Evolutionary conservation across 2,113 vertebrate genomes (phyloP), one percentile per base, ranked within the genome.

Genomic region (Nycticebus coucang): DNA sequence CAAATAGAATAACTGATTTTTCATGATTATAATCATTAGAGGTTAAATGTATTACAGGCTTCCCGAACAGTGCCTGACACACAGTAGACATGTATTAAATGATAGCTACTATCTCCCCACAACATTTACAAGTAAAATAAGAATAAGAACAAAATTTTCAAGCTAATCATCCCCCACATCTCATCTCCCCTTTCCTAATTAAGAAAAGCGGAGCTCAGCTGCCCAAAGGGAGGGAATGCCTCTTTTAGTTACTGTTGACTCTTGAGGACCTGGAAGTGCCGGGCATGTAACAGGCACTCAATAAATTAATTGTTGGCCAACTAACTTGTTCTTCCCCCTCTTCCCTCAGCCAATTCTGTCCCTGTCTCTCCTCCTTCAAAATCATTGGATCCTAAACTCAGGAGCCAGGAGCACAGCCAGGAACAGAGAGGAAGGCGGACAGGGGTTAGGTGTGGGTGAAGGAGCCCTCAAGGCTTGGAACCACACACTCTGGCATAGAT

Each of bases 71-170:
- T 53, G 15, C 7, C 75, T 82, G 53, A 78, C 15, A 92, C 45
- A 57, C 10, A 86, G 7, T 8, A 79, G 26, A 37, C 30, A 75
- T n/a, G 33, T 21, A 93, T 55, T 95, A 83, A 74, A 75, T 79
- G 26, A 14, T 83, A 55, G 83, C 13, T 64, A 68, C 30, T 26
- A 92, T 45, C 14, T 89, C 50, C 26, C n/a, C 1, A 37, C 6
- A 84, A 6, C 35, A 79, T 71, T 88, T 71, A 78, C 93, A 83
- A 78, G n/a, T 89, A 75, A 94, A 89, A 62, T 71, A 68, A 91
- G 62, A 80, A 72, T 22, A 80, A 26, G 15, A 71, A 8, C 6
- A 87, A 93, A 80, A 41, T 35, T 2, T n/a, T 64, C 17, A 62
- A 22, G 24, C 62, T 82, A 72, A 9, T 75, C 18, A 45, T n/a